Evolutionary conservation across 2,797 vertebrate species (phyloP), one percentile per base, ranked within the genome.

Genomic region (Mus spretus): DNA sequence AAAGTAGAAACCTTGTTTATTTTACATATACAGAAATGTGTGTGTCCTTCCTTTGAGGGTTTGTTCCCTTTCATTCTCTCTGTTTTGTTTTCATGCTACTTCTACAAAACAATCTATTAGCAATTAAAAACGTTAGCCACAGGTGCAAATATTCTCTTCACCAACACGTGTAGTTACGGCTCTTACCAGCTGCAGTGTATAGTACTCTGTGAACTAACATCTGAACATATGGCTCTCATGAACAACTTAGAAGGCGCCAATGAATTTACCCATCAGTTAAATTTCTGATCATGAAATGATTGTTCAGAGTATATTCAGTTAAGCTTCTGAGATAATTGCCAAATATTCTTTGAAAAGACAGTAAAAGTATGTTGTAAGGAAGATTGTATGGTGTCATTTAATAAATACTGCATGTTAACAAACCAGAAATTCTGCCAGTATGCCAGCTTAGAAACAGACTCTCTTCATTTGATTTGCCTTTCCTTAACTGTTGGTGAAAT

Each of bases 241-340:
- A 90, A 28, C 7, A 50, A 91, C 75, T 93, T 79, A 50, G 59
- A 59, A 92, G 17, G n/a, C 22, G 70, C 91, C 31, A 80, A 0
- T 86, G 61, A 93, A 80, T 74, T 3, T 94, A 17, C 59, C 17
- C 13, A 1, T 93, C 77, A 88, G 70, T 75, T 78, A 90, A 78
- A 89, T 96, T 96, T 85, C 37, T 85, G 50, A 47, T 93, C 55
- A 90, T 82, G 40, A 90, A 96, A 34, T 95, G 55, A 74, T 85
- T 17, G 28, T 74, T 86, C 75, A 75, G 65, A 50, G 47, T 22
- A 84, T 81, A 91, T 59, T 91, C 40, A 67, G 34, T 93, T 91
- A 70, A 50, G 31, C 90, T 89, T 72, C 34, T 80, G 53, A 96
- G n/a, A 47, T 90, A 90, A 53, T 55, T 87, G 26, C 72, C 50